Evolutionary conservation across 2,797 vertebrate species (phyloP).

Genomic region (Momotus momota): DNA sequence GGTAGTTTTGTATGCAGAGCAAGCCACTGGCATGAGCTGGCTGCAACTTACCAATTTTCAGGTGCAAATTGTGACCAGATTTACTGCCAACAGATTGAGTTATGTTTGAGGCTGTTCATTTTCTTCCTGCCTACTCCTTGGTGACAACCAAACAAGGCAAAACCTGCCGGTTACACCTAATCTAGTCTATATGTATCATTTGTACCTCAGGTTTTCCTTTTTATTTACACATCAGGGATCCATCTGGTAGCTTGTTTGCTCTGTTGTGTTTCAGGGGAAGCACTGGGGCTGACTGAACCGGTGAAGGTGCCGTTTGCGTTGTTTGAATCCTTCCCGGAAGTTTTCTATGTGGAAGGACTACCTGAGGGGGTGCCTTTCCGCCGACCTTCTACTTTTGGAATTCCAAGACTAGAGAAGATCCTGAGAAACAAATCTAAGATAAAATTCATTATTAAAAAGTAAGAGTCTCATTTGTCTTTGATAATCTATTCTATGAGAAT

Average conservation of each 20-base stretch:
- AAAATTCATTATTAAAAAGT: constrained; percentile 86
- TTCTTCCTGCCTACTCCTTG: background rate
- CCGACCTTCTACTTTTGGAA: constrained; percentile 83
- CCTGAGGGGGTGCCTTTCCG: constrained; percentile 84
- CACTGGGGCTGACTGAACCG: constrained; percentile 77
- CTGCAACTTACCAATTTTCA: background rate
- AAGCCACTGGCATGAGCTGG: background rate
- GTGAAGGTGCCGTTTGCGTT: constrained; percentile 81
- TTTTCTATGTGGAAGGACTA: constrained; percentile 81
- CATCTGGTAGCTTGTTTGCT: background rate
- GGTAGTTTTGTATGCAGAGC: background rate
- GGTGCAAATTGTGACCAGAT: background rate
- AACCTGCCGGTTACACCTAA: background rate
- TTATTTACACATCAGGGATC: background rate
- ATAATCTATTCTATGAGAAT: background rate
- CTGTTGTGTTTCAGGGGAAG: constrained; percentile 76
- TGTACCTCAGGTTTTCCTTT: background rate
- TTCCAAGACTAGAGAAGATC: constrained; percentile 85
- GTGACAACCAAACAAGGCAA: background rate
- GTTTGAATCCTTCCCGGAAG: constrained; percentile 81
- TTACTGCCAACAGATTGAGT: background rate
- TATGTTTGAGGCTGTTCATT: background rate
- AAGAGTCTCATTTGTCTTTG: background rate
- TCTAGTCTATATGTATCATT: fast-evolving
- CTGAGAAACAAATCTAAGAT: constrained; percentile 82